Conservation (phyloP, 2,888 invertebrate species). For the Dendrolimus pini region DNA sequence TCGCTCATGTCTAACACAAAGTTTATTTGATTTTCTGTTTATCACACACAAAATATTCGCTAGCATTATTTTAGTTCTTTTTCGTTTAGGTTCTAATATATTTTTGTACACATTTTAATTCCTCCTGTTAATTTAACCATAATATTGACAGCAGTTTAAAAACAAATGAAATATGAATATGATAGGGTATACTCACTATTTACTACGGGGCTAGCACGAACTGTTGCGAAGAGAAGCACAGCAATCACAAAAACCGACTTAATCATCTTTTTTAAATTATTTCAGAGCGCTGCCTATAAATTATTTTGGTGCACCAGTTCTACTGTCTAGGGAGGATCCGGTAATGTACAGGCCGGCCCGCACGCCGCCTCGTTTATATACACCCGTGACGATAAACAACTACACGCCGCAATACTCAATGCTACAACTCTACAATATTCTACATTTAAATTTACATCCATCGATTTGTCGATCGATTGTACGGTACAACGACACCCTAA, state of each 20-base stretch:
- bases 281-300: conserved; percentile 1
- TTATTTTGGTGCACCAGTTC: conserved; percentile 3
- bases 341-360: conserved; percentile 23
- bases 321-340: conserved; percentile 19
- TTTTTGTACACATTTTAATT: no score
- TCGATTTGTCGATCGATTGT: background rate
- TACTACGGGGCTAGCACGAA: conserved; percentile 25
- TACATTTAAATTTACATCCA: background rate
- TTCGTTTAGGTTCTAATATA: no score
- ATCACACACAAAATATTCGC: background rate
- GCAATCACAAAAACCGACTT: conserved; percentile 34
- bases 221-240: conserved; percentile 29
- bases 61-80: background rate
- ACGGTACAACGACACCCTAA: background rate
- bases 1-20: background rate
- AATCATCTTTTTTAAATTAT: conserved; percentile 21
- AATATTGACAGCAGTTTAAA: no score
- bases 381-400: conserved; percentile 35
- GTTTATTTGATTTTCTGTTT: background rate
- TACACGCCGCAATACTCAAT: conserved; percentile 4
- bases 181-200: conserved; percentile 8
- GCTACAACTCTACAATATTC: background rate
- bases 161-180: no score
- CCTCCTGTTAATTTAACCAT: no score
- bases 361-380: conserved; percentile 33